Evolutionary conservation across 2,888 invertebrate genomes (phyloP).

Genomic region (Oeneis ivallda): DNA sequence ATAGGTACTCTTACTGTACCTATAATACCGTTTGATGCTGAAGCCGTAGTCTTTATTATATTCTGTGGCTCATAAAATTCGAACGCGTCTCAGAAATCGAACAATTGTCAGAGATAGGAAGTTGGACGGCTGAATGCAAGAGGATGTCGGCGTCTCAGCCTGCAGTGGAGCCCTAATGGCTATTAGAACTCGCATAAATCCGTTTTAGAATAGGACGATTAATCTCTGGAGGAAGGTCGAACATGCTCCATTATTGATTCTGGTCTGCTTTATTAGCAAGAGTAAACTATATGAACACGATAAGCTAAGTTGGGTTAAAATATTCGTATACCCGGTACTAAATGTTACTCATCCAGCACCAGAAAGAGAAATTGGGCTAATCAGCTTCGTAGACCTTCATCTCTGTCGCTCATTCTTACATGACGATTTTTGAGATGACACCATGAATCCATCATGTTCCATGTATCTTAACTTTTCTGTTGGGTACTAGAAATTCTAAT

Average conservation of each 20-base stretch:
- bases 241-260: conserved; percentile 23
- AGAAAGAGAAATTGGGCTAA: too few relatives aligned
- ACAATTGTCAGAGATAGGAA: conserved; percentile 29
- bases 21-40: conserved; percentile 3
- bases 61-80: conserved; percentile 25
- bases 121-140: conserved; percentile 40
- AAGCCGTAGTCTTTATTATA: conserved; percentile 11
- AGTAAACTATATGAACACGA: neutral
- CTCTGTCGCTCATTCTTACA: too few relatives aligned
- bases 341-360: too few relatives aligned
- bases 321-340: neutral
- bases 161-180: conserved; percentile 35
- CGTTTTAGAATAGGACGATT: conserved; percentile 64
- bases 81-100: conserved; percentile 21
- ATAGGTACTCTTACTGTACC: neutral
- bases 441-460: too few relatives aligned
- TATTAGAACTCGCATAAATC: conserved; percentile 65
- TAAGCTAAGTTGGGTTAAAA: neutral
- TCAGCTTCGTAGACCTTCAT: too few relatives aligned
- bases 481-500: too few relatives aligned
- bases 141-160: conserved; percentile 31
- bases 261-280: conserved; percentile 27
- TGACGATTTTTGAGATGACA: too few relatives aligned
- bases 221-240: conserved; percentile 49
- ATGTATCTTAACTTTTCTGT: too few relatives aligned